These are phyloP conservation scores for Eptesicus fuscus DNA, from an alignment of 2,113 vertebrate species.

Conservation along the genomic window DNA sequence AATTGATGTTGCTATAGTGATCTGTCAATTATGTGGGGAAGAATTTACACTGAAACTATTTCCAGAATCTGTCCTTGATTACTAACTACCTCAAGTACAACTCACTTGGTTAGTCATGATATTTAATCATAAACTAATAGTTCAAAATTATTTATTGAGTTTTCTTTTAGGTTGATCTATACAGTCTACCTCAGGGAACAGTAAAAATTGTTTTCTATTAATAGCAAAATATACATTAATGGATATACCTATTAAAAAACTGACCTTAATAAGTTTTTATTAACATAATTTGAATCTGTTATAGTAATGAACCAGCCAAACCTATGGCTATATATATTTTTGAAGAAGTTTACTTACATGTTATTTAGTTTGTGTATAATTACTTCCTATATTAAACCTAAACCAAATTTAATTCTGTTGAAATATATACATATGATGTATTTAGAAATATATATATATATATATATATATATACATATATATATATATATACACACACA, in stretches of 20 bases:
- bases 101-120: background rate
- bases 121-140: background rate
- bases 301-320: background rate
- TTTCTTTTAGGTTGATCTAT: background rate
- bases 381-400: background rate
- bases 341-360: background rate
- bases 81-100: background rate
- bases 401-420: background rate
- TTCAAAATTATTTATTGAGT: conserved; percentile 2
- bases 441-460: background rate
- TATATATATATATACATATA: background rate
- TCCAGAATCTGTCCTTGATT: background rate
- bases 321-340: background rate
- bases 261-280: conserved; percentile 1
- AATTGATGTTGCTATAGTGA: background rate
- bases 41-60: background rate
- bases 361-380: background rate
- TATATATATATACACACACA: background rate
- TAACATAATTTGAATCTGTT: background rate
- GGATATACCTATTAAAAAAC: background rate
- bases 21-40: background rate
- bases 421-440: background rate
- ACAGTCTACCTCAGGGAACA: background rate
- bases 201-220: conserved; percentile 22
- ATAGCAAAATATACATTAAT: background rate